phyloP scores from a whole-genome alignment of 2,113 vertebrate genomes.

The Seriola quinqueradiata region DNA sequence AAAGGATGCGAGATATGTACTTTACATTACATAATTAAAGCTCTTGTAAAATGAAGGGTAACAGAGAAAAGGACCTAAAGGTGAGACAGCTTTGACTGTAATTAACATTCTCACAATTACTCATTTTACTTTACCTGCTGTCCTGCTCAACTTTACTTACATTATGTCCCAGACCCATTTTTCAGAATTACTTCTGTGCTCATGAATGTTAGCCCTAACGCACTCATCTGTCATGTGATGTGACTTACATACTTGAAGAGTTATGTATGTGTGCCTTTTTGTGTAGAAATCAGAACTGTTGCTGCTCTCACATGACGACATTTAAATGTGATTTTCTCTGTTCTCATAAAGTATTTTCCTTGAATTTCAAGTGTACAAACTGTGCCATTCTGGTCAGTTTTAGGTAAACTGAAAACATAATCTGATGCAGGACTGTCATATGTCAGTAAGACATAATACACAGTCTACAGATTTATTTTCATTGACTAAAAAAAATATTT shows the following conservation, averaged over 20 bases:
- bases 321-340: slow-evolving; percentile 12
- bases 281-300: slow-evolving; percentile 21
- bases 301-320: slow-evolving; percentile 35
- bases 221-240: slow-evolving; percentile 10
- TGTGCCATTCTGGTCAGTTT: not conserved
- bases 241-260: slow-evolving; percentile 41
- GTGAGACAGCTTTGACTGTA: slow-evolving; percentile 8
- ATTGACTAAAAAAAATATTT: slow-evolving; percentile 24
- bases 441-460: not conserved
- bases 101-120: not conserved
- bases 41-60: not conserved
- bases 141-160: slow-evolving; percentile 5
- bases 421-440: not conserved
- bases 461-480: not conserved
- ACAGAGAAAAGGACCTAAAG: not conserved
- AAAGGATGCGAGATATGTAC: not conserved
- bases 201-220: slow-evolving; percentile 29
- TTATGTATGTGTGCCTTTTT: not conserved
- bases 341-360: not conserved
- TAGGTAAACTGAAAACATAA: not conserved
- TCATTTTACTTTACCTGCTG: not conserved
- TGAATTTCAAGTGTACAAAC: slow-evolving; percentile 9
- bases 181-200: not conserved
- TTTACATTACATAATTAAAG: not conserved
- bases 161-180: not conserved